A percentile compares a stretch with the other conserved stretches of the same genome.
phyloP scores from a whole-genome alignment of 2,113 vertebrate genomes.

The Tringa solitaria region DNA sequence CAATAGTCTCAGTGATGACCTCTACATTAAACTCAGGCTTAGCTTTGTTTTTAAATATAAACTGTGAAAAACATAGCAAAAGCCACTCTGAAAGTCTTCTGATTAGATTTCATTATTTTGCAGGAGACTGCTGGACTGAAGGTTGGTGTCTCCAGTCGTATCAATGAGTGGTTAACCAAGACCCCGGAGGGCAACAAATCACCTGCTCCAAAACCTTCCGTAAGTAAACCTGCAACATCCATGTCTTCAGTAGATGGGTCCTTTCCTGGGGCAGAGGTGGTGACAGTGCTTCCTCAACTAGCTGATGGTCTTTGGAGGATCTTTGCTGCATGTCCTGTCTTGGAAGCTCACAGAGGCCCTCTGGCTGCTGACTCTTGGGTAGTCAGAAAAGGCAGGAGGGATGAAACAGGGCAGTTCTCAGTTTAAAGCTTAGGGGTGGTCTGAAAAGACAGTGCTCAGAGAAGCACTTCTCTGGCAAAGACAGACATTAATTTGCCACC shows the following conservation, averaged over 20 bases:
- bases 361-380: not conserved
- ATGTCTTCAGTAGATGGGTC: not conserved
- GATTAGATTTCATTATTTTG: not conserved
- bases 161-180: constrained; percentile 98
- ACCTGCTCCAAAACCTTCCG: constrained; percentile 87
- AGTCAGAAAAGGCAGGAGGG: not conserved
- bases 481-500: not conserved
- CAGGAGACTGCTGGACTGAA: constrained; percentile 97
- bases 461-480: not conserved
- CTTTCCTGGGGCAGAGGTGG: not conserved
- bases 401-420: not conserved
- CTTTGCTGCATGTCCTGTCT: not conserved
- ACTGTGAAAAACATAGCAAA: not conserved
- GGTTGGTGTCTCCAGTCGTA: constrained; percentile 95
- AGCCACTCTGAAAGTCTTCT: not conserved
- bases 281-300: not conserved
- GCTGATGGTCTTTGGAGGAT: not conserved
- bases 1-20: not conserved
- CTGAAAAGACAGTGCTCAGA: not conserved
- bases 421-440: not conserved
- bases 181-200: constrained; percentile 90
- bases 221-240: constrained; percentile 66
- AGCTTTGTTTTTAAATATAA: not conserved
- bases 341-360: not conserved
- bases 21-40: not conserved